Percentiles rank a stretch among this genome's conserved stretches.
Conservation (phyloP, 2,888 invertebrate genomes). For the Dolomedes plantarius region DNA sequence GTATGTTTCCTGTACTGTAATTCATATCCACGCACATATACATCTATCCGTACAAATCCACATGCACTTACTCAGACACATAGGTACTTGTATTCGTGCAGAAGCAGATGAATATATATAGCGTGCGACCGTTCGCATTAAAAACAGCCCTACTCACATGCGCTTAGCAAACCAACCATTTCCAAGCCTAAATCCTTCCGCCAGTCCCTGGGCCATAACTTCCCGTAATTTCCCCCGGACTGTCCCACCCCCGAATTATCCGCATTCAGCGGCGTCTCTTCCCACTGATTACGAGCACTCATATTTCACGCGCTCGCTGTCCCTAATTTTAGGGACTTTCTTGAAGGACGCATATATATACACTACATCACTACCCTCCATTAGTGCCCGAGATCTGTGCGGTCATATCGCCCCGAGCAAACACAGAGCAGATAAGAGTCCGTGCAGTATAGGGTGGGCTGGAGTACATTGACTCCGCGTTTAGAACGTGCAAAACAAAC, state of each 20-base stretch:
- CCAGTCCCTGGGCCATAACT: background rate
- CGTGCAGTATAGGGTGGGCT: background rate
- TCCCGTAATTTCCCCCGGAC: background rate
- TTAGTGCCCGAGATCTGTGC: background rate
- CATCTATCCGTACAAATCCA: too few species aligned
- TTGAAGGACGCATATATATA: conserved; percentile 31
- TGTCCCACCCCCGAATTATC: background rate
- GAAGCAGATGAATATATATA: too few species aligned
- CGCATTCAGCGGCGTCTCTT: conserved; percentile 1
- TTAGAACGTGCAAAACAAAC: background rate
- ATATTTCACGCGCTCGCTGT: conserved; percentile 15
- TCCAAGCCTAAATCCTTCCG: background rate
- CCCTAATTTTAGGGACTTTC: conserved; percentile 49
- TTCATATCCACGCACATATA: too few species aligned
- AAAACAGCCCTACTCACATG: background rate
- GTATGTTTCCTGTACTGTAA: too few species aligned
- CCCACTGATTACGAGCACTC: background rate
- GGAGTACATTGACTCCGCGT: background rate
- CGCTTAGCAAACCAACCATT: background rate
- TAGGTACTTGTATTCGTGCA: too few species aligned
- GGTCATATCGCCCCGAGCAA: background rate
- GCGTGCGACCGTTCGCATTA: background rate
- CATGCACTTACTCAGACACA: too few species aligned
- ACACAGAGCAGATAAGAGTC: background rate
- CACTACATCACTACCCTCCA: conserved; percentile 19